Conservation (phyloP, 2,797 vertebrate species). For the Oophaga sylvatica region DNA sequence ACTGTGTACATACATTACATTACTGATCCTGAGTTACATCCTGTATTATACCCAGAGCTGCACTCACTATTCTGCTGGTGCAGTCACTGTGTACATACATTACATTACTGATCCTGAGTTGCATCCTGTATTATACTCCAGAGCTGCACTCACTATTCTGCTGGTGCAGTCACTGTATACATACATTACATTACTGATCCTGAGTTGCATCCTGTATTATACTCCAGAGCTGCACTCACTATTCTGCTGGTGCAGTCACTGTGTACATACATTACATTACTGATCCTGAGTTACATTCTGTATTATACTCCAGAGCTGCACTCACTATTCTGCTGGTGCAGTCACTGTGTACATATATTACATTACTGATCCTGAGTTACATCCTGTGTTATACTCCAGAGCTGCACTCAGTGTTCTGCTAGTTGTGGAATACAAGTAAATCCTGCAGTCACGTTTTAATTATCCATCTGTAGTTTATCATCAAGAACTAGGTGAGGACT, state of each 20-base stretch:
- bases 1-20: constrained; percentile 1
- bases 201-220: background rate
- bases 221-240: background rate
- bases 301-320: too few species aligned
- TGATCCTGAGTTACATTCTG: background rate
- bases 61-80: background rate
- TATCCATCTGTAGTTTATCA: too few species aligned
- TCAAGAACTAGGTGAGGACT: too few species aligned
- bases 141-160: background rate
- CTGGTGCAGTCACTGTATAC: background rate
- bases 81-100: background rate
- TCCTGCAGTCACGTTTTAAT: background rate
- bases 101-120: background rate
- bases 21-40: background rate
- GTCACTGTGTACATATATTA: background rate
- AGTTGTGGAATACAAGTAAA: background rate
- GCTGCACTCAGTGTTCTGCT: background rate
- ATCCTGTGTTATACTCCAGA: background rate
- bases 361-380: background rate
- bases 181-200: background rate
- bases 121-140: constrained; percentile 1
- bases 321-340: background rate
- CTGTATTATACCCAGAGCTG: constrained; percentile 9
- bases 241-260: background rate
- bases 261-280: background rate